Base-by-base conservation (phyloP, 2,113 vertebrate species). In the Sciurus niger region DNA sequence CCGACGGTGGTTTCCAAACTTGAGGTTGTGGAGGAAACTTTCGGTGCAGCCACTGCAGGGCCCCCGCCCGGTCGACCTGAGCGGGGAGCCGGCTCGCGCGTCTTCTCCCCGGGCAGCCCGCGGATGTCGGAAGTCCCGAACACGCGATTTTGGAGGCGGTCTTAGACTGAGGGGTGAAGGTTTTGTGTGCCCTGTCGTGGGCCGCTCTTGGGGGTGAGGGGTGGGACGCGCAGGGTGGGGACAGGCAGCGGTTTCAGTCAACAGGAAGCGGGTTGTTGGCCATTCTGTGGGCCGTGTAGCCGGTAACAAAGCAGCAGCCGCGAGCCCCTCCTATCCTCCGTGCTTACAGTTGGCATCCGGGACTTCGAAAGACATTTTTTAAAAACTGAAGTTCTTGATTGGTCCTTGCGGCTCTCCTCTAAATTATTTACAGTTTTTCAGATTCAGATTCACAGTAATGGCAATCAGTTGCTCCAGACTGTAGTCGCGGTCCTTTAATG, bases 231-330 rank as follows among this genome's bases (percentile, higher is more conserved):
- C 0, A 0, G 43, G 46, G 77, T 34, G 43, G 43, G 30, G 13
- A 37, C 1, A 2, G 80, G 58, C 73, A 17, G 0, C 18, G 1
- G 48, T 25, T 53, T 14, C 67, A 40, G 89, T 37, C 80, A 8
- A 43, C 90, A 78, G 90, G 95, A 96, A 92, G 84, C 67, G 84
- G 88, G 34, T 16, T 60, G 63, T n/a, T 2, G 22, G 70, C 65
- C 11, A 0, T 37, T 40, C 60, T 3, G 11, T 55, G 4, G 20
- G 8, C 72, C 43, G 43, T 10, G 76, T 22, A 20, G 70, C 60
- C 89, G 1, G 48, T 16, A 9, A 67, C 46, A 6, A 83, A 84
- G 30, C 60, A 0, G 6, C 13, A 17, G 74, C 4, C 18, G 8
- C 12, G 46, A 37, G 8, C 5, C 48, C 32, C 46, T 34, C 53